Evolutionary conservation across 2,797 vertebrate species (phyloP).

Genomic region (Gadopsis bispinosus): DNA sequence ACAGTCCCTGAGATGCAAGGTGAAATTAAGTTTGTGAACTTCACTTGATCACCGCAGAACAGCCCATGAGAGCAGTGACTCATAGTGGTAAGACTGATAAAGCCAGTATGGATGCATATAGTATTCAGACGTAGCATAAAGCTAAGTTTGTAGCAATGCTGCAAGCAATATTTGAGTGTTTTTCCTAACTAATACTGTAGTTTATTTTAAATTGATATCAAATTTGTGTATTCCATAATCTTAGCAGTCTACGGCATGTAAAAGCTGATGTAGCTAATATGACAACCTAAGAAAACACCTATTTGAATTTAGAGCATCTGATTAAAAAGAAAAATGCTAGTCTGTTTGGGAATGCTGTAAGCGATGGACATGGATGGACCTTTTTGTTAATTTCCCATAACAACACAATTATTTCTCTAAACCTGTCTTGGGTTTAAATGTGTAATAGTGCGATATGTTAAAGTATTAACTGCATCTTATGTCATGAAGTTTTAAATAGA

Average conservation of each 20-base stretch:
- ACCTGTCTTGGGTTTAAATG: not conserved
- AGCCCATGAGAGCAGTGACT: constrained; percentile 57
- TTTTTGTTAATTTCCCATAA: not conserved
- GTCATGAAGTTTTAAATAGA: constrained; percentile 29
- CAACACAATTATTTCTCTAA: not conserved
- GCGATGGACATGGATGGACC: not conserved
- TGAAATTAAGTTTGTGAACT: constrained; percentile 76
- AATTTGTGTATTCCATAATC: not conserved
- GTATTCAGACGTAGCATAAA: constrained; percentile 1
- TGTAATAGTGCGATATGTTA: not conserved
- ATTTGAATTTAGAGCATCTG: not conserved
- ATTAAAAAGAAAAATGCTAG: not conserved
- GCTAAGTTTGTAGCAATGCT: constrained; percentile 5
- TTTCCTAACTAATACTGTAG: not conserved
- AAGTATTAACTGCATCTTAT: constrained; percentile 26
- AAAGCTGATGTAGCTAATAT: too few species aligned
- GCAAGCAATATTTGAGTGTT: constrained; percentile 1
- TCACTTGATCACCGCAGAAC: constrained; percentile 47
- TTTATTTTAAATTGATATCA: not conserved
- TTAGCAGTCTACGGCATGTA: not conserved
- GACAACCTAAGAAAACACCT: not conserved
- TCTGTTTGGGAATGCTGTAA: not conserved
- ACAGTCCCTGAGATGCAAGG: constrained; percentile 51
- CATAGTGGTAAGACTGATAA: constrained; percentile 36
- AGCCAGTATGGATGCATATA: constrained; percentile 14